phyloP scores from a whole-genome alignment of 2,113 vertebrate genomes.

The Tragelaphus buxtoni region DNA sequence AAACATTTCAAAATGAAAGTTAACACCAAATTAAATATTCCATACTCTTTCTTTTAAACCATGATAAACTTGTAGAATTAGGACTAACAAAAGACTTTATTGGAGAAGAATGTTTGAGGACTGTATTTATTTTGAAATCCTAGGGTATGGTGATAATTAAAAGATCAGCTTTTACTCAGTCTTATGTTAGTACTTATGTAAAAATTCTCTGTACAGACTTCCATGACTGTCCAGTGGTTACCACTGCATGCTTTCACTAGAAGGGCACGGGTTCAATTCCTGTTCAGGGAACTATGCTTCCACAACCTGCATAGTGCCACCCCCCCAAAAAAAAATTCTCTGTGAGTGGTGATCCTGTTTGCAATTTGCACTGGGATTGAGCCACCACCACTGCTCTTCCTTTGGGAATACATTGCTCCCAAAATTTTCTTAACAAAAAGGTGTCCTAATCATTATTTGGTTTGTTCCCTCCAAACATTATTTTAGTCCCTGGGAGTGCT shows the following conservation, averaged over 20 bases:
- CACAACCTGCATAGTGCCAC: accelerated
- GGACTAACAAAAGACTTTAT: no score
- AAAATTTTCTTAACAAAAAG: not conserved
- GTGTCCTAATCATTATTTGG: not conserved
- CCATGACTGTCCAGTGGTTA: not conserved
- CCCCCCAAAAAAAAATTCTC: not conserved
- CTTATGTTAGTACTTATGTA: not conserved
- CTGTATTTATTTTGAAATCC: not conserved
- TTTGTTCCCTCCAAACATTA: not conserved
- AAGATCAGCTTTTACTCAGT: not conserved
- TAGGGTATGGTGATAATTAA: not conserved
- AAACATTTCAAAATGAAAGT: no score
- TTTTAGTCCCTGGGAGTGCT: not conserved
- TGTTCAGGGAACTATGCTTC: not conserved
- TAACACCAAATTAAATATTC: no score
- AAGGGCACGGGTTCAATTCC: not conserved
- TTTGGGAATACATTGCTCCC: not conserved
- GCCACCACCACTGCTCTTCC: not conserved
- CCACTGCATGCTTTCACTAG: not conserved
- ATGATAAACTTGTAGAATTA: no score
- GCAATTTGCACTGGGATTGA: not conserved
- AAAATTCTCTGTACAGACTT: not conserved
- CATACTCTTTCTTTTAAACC: no score
- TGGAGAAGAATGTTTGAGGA: not conserved
- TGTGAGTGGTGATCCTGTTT: not conserved